Percentiles rank a stretch among this genome's conserved stretches.
These are phyloP conservation scores for Himalopsyche phryganea DNA, from an alignment of 1,140 invertebrate species.

Conservation along the genomic window DNA sequence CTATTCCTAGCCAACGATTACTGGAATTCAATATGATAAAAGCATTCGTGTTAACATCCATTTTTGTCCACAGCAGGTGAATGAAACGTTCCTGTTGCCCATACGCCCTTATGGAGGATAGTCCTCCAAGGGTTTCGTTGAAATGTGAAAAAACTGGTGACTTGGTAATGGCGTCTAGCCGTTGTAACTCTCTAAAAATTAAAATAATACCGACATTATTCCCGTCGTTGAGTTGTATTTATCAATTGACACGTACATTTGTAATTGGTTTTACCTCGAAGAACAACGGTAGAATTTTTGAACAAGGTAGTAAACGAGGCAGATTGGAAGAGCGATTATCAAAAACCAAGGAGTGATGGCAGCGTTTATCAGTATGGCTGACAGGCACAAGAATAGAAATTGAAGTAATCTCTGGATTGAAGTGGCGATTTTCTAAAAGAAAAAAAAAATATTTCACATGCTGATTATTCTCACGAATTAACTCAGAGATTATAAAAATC, in stretches of 20 bases:
- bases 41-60: slow-evolving; percentile 72
- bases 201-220: not conserved
- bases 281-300: slow-evolving; percentile 70
- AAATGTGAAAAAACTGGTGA: slow-evolving; percentile 71
- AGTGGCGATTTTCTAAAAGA: slow-evolving; percentile 69
- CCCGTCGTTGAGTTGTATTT: no score
- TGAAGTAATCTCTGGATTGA: slow-evolving; percentile 69
- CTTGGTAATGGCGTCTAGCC: slow-evolving; percentile 63
- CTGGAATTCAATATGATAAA: slow-evolving; percentile 74
- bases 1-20: slow-evolving; percentile 78
- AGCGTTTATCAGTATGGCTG: slow-evolving; percentile 69
- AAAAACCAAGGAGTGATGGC: slow-evolving; percentile 70
- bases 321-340: slow-evolving; percentile 62
- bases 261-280: slow-evolving; percentile 68
- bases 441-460: not conserved
- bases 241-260: no score
- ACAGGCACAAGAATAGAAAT: slow-evolving; percentile 67
- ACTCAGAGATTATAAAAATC: no score
- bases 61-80: slow-evolving; percentile 58
- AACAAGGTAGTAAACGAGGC: slow-evolving; percentile 62
- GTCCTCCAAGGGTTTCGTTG: slow-evolving; percentile 65
- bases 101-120: slow-evolving; percentile 67
- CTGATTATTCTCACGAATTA: not conserved
- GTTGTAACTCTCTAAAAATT: slow-evolving; percentile 63
- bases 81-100: slow-evolving; percentile 64